Evolutionary conservation across 2,888 invertebrate genomes (phyloP), one percentile per base, ranked within the genome.

Genomic region (Folsomia manolachei): DNA sequence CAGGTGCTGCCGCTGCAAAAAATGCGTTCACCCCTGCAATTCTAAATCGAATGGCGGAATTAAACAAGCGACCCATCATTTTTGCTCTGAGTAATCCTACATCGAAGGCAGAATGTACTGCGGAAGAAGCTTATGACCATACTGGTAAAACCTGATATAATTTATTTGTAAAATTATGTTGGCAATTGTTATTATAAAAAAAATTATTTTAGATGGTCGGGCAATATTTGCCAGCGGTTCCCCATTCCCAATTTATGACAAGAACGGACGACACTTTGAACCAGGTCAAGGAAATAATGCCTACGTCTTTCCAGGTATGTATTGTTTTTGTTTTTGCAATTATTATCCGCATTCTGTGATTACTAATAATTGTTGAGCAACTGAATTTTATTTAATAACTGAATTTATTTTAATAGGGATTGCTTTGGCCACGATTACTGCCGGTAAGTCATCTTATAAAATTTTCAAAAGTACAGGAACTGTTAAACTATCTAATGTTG

Each of bases 1-100:
- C 26, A 90, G 97, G 95, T 69, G 98, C 97, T 68, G 92, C 97
- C 21, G 97, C 97, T 0, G 89, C 95, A 75, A 91, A 91, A 27
- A 95, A 95, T 67, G 96, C 95, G n/a, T 99, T 99, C 85, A 96
- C 93, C 0, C 85, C 89, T 24, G 90, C 90, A 80, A 93, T 99
- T 82, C 87, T 99, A 70, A 72, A 56, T 24, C 19, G 39, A 24
- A 67, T 67, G 67, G 56, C 67, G 4, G 67, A 67, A 56, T 67
- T 67, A 14, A 67, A 67, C 19, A 88, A 90, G 24, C 87, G 88
- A 69, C 99, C 99, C 1, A 90, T 99, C 75, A 94, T 99, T 81
- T 99, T 99, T 85, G 98, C 99, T 14, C 88, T 99, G 63, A 97
- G 97, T 83, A 99, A 99, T 87, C 99, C 99, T 70, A 99, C 99